phyloP scores from a whole-genome alignment of 2,113 vertebrate genomes.

The Promerops cafer region DNA sequence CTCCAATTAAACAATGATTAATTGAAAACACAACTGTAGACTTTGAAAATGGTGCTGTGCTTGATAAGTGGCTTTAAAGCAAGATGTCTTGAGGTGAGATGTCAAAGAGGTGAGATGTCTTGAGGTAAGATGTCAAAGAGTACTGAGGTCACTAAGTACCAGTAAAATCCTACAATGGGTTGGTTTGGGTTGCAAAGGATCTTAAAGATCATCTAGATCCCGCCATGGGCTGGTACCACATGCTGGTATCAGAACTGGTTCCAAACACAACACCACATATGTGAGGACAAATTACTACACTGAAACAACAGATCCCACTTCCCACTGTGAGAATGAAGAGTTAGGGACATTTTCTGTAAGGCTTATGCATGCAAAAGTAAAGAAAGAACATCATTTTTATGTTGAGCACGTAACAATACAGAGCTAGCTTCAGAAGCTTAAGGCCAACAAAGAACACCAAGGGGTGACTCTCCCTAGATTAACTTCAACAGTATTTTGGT shows the following conservation, averaged over 20 bases:
- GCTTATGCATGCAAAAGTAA: not conserved
- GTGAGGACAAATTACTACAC: not conserved
- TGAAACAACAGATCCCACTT: not conserved
- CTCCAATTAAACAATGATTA: not conserved
- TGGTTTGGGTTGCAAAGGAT: not conserved
- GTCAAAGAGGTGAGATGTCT: not conserved
- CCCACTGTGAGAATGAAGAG: not conserved
- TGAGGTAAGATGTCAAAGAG: not conserved
- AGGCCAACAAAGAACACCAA: not conserved
- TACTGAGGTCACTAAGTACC: not conserved
- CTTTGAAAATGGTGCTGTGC: not conserved
- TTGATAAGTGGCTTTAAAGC: not conserved
- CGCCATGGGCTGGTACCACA: not conserved
- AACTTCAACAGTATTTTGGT: not conserved
- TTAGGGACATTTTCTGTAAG: not conserved
- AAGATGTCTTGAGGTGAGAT: not conserved
- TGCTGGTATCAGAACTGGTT: not conserved
- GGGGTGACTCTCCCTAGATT: not conserved
- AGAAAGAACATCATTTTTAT: not conserved
- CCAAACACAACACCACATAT: fast-evolving
- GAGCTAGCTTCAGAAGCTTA: not conserved
- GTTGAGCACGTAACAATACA: not conserved
- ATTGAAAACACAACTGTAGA: not conserved
- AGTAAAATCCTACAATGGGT: not conserved
- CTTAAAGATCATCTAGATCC: not conserved